These are phyloP conservation scores for Rutilus rutilus DNA, from an alignment of 2,113 vertebrate species.

Conservation along the genomic window DNA sequence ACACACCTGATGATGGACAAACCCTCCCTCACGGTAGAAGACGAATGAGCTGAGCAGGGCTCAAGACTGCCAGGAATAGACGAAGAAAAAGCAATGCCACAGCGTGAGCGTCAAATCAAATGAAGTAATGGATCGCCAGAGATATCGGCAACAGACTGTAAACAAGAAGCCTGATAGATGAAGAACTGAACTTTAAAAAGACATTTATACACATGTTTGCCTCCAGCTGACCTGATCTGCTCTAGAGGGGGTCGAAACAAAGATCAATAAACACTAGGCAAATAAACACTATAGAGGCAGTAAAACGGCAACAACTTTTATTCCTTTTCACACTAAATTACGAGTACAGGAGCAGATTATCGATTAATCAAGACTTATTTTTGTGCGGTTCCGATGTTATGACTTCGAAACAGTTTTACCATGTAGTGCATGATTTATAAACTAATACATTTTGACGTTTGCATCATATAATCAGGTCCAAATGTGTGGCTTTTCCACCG, in stretches of 20 bases:
- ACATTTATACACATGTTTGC: conserved; percentile 69
- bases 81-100: conserved; percentile 39
- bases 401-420: no score
- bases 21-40: conserved; percentile 37
- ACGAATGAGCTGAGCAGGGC: conserved; percentile 38
- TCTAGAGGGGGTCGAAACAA: conserved; percentile 52
- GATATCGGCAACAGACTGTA: conserved; percentile 65
- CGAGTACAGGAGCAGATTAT: no score
- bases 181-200: conserved; percentile 64
- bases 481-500: neutral
- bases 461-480: neutral
- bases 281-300: no score
- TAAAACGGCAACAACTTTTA: no score
- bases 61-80: conserved; percentile 24
- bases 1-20: conserved; percentile 68
- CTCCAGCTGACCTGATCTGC: conserved; percentile 60
- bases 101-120: conserved; percentile 67
- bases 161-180: conserved; percentile 60
- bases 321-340: no score
- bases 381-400: no score
- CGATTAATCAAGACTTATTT: no score
- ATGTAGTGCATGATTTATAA: no score
- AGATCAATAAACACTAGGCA: conserved; percentile 34
- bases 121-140: conserved; percentile 68
- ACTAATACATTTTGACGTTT: no score